Evolutionary conservation across 2,888 invertebrate genomes (phyloP).

Genomic region (Euplexia lucipara): DNA sequence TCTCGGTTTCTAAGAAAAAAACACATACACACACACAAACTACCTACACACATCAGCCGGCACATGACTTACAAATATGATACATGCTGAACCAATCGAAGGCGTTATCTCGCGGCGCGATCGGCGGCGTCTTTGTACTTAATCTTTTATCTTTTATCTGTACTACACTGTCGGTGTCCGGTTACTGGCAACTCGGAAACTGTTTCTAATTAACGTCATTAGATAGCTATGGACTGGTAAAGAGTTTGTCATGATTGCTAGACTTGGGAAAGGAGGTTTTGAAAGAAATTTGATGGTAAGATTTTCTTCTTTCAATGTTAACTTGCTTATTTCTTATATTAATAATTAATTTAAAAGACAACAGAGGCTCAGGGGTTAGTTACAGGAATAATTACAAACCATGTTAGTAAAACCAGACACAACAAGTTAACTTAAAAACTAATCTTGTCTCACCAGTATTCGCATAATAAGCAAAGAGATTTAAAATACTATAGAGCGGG

Average conservation of each 20-base stretch:
- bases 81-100: slow-evolving; percentile 66
- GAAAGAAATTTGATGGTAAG: not conserved
- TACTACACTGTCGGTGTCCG: slow-evolving; percentile 74
- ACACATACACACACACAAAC: slow-evolving; percentile 11
- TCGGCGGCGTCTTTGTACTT: slow-evolving; percentile 72
- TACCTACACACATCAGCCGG: slow-evolving; percentile 26
- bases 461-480: too few species aligned
- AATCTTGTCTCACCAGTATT: too few species aligned
- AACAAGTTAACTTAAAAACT: too few species aligned
- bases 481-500: too few species aligned
- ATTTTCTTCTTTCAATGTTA: not conserved
- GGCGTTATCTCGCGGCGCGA: slow-evolving; percentile 70
- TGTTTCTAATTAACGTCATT: slow-evolving; percentile 88
- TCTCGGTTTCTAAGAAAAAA: slow-evolving; percentile 10
- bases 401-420: too few species aligned
- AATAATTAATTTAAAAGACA: too few species aligned
- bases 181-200: slow-evolving; percentile 78
- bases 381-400: too few species aligned
- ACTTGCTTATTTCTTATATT: too few species aligned
- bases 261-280: slow-evolving; percentile 13
- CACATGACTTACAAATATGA: slow-evolving; percentile 63
- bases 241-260: slow-evolving; percentile 49
- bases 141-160: slow-evolving; percentile 78
- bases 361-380: too few species aligned
- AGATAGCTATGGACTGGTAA: slow-evolving; percentile 64